Base-by-base conservation (phyloP, 1,140 invertebrate species). In the Papilio polytes region DNA sequence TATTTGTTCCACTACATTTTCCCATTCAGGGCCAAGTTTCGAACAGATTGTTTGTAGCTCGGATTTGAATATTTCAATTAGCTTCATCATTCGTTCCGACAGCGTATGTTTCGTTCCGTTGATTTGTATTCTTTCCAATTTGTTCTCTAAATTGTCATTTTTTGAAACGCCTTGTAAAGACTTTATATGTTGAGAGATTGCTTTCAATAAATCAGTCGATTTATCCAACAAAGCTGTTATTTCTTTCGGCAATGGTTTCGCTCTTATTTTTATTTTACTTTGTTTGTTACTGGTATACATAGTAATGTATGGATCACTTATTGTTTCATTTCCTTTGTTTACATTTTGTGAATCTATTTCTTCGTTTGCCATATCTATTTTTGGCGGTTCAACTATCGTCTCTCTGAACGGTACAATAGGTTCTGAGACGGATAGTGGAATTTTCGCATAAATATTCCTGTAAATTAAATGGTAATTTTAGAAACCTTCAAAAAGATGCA, bases 341-440 rank as follows among this genome's bases (percentile, higher is more conserved):
- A 92, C 84, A 82, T 95, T 95, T 87, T 95, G 93, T 6, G 95
- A 84, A 85, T 96, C 96, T 85, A 98, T 98, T 41, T 96, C 96
- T 96, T 99, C 98, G 92, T 99, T 99, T 0, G 98, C 97, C 97
- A 98, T 98, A 88, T 99, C 98, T 1, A 98, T 91, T 88, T 97
- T 98, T 0, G 98, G 98, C 18, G 97, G 97, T 48, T 96, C 96
- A 0, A 99, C 96, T 81, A 99, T 96, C 0, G 99, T 99, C 94
- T 99, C 99, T 85, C 98, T 96, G 86, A 99, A 99, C 15, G 99
- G 98, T 3, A 99, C 99, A 85, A 99, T 99, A 0, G 99, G 99
- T 87, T 98, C 97, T 1, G 99, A 99, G 0, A 98, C 98, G 84
- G 97, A 97, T 12, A 99, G 95, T 56, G 98, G 97, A 80, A 99